Evolutionary conservation across 2,113 vertebrate genomes (phyloP), one percentile per base, ranked within the genome.

Genomic region (Cinclus mexicanus): DNA sequence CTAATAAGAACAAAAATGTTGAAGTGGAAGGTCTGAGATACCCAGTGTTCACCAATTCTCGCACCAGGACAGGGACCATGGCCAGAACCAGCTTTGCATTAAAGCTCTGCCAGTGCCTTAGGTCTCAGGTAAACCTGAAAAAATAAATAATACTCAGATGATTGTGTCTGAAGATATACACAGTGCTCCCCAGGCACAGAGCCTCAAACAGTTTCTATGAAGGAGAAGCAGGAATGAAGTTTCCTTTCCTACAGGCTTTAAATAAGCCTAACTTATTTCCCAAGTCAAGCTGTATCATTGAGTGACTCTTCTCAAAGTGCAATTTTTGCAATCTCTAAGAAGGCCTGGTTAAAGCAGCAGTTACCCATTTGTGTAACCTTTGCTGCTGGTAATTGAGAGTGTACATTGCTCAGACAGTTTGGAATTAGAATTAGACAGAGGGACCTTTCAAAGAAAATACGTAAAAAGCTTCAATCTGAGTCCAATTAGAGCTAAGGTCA

Each of bases 401-500:
- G 87, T 82, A 77, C 56, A 31, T 82, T 94, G 82, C 91, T 90
- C 81, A 83, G 81, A 35, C 59, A 94, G 70, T 63, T 85, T 83
- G 70, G 93, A 96, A 94, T 92, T 85, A 85, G 55, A 94, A 87
- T 94, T 77, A 93, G 70, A 77, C 78, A 89, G 37, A 85, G 55
- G 35, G 44, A 85, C 37, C 75, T 94, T 94, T 94, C 39, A 91
- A 93, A 92, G 42, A 50, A 94, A 91, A 89, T 60, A 81, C 41
- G 61, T 76, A 69, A 89, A 95, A 96, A 69, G 52, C 63, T 93
- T 87, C 7, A 57, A 91, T 93, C 77, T 72, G 84, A 88, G 91
- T 53, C 81, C 59, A 94, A 49, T 95, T 93, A 94, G 67, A 93
- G 60, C 28, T 87, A 94, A 94, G 87, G 91, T 95, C 87, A 96